These are phyloP conservation scores for Coregonus clupeaformis DNA, from an alignment of 2,113 vertebrate species.

Conservation along the genomic window DNA sequence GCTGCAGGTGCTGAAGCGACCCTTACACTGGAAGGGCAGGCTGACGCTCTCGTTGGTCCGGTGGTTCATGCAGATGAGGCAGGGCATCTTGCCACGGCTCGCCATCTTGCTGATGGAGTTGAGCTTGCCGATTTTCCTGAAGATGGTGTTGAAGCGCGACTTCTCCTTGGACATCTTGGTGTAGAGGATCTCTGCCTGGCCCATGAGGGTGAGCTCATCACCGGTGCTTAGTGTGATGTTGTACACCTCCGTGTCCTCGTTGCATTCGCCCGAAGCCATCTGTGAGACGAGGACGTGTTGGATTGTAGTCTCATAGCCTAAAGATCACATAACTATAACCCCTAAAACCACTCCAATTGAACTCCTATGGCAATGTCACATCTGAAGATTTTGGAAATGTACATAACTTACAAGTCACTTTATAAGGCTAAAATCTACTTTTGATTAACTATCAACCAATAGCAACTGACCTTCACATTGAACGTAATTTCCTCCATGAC, in stretches of 20 bases:
- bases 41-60: constrained; percentile 98
- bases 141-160: constrained; percentile 94
- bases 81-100: constrained; percentile 94
- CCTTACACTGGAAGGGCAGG: constrained; percentile 97
- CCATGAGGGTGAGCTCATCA: constrained; percentile 97
- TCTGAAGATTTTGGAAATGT: no score
- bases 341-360: no score
- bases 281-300: constrained; percentile 50
- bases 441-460: no score
- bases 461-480: constrained; percentile 91
- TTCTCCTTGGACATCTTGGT: constrained; percentile 94
- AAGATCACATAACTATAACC: no score
- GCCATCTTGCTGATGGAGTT: constrained; percentile 91
- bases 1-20: constrained; percentile 94
- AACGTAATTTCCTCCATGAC: constrained; percentile 99
- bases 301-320: not conserved
- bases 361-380: no score
- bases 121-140: constrained; percentile 95
- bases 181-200: constrained; percentile 98
- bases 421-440: no score
- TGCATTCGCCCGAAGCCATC: constrained; percentile 97
- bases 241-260: constrained; percentile 97
- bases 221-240: constrained; percentile 94
- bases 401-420: no score
- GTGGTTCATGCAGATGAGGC: constrained; percentile 99